Evolutionary conservation across 2,113 vertebrate species (phyloP).

Genomic region (Lampris megalopsis): DNA sequence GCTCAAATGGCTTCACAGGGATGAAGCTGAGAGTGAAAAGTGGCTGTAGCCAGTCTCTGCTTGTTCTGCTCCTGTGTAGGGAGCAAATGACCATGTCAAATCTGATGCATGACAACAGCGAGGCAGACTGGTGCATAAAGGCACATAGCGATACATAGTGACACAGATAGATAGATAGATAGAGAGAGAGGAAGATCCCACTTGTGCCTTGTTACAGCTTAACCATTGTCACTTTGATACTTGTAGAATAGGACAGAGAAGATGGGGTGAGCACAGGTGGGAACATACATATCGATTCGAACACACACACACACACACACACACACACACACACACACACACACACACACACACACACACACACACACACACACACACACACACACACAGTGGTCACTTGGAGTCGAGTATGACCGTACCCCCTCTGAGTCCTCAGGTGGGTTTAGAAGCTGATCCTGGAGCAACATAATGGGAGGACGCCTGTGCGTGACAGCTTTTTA

Average conservation of each 20-base stretch:
- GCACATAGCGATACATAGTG: conserved; percentile 20
- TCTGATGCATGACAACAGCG: conserved; percentile 59
- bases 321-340: neutral
- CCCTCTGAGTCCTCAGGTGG: too few species aligned
- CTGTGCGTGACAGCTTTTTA: too few species aligned
- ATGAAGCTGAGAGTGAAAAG: conserved; percentile 57
- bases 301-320: neutral
- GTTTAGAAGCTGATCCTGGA: too few species aligned
- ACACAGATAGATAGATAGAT: conserved; percentile 17
- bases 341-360: conserved; percentile 5
- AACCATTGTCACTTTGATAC: conserved; percentile 36
- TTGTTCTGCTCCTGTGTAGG: conserved; percentile 55
- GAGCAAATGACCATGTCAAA: conserved; percentile 56
- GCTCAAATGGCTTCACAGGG: conserved; percentile 59
- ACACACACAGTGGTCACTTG: neutral
- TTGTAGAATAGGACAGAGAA: conserved; percentile 13
- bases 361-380: neutral
- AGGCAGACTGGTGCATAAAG: conserved; percentile 38
- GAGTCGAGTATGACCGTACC: too few species aligned
- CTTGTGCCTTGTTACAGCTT: conserved; percentile 69
- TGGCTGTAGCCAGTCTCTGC: conserved; percentile 22
- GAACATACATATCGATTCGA: neutral
- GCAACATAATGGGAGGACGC: too few species aligned
- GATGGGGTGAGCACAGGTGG: conserved; percentile 61
- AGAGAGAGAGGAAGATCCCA: conserved; percentile 55